Evolutionary conservation across 1,140 invertebrate species (phyloP), one percentile per base, ranked within the genome.

Genomic region (Ooceraea biroi): DNA sequence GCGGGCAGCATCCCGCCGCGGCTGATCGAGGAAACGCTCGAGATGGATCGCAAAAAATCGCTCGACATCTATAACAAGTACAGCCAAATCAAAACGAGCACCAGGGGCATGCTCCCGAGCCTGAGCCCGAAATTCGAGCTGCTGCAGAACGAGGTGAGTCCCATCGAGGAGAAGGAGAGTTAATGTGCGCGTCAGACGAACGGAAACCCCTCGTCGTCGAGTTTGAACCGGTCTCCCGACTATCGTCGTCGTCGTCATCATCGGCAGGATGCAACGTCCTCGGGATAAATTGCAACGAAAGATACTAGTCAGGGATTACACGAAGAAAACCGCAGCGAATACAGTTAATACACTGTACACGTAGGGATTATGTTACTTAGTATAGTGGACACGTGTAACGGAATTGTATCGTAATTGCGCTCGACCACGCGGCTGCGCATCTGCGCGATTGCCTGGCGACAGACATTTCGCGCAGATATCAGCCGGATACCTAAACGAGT

Each of bases 101-200:
- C 93, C 14, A 92, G 93, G 71, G 91, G 91, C 76, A 94, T 94
- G 85, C 76, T 94, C 7, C 92, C 93, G 7, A 90, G 88, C 44
- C 85, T 93, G 61, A 93, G 91, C 61, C 92, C 94, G 0, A 94
- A 94, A 82, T 94, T 94, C 84, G 93, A 94, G 84, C 87, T 94
- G 65, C 86, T 94, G 52, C 90, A 93, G 65, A 94, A 94, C 88
- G 94, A 94, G 86, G 91, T 93, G 65, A 94, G 93, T 71, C 94
- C 94, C n/a, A 92, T 94, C 78, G 94, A 94, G 84, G 93, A 94
- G 69, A 94, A 92, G 83, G 91, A 94, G 82, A 94, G 93, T 94
- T 94, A 94, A 94, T 94, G 41, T n/a, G 58, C 65, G 46, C 10
- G 41, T 27, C 3, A 22, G 46, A 12, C 36, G 2, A 3, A 2